Base-by-base conservation (phyloP, 35 echinoderm and acorn worm genomes). In the Acanthaster planci region DNA sequence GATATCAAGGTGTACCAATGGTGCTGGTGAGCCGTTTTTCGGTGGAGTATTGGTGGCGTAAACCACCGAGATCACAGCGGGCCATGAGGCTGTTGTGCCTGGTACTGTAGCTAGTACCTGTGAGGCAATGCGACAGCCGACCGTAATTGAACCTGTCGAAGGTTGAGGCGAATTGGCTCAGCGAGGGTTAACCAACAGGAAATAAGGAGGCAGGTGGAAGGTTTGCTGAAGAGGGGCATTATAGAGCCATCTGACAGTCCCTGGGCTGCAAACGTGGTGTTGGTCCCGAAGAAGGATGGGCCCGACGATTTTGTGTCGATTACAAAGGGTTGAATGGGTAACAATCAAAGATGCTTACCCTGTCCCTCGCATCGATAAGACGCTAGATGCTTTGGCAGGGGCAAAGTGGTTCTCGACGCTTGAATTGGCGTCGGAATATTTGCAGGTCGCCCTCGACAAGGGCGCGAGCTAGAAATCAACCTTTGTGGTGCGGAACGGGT, bases 231-330 rank as follows among this genome's bases (percentile, higher is more conserved):
- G 38, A 78, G 47, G 56, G 47, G 53, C n/a, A 18, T 87, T 5
- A 78, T 86, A 21, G 75, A 86, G 34, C 75, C 84, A 40, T 50
- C 68, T 80, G 82, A n/a, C n/a, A n/a, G n/a, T n/a, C n/a, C n/a
- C n/a, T n/a, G n/a, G n/a, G n/a, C n/a, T n/a, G n/a, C n/a, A 4
- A 40, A 60, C 8, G 67, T 90, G 12, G 89, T 91, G 10, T 34
- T 91, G 42, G 72, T 91, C 39, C 37, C 18, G 26, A 90, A 90
- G 81, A 90, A 90, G 55, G 88, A 90, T 77, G 81, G 81, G 77
- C 58, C 4, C 72, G 67, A 18, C 10, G 87, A 19, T 31, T 89
- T 58, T 89, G 87, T 67, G 52, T 83, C 17, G 87, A 89, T 80
- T 91, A 85, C 36, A 64, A 51, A 36, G 44, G 26, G 23, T 38